These are phyloP conservation scores for Hydrotaea diabolus DNA, from an alignment of 2,888 invertebrate genomes.

Conservation along the genomic window DNA sequence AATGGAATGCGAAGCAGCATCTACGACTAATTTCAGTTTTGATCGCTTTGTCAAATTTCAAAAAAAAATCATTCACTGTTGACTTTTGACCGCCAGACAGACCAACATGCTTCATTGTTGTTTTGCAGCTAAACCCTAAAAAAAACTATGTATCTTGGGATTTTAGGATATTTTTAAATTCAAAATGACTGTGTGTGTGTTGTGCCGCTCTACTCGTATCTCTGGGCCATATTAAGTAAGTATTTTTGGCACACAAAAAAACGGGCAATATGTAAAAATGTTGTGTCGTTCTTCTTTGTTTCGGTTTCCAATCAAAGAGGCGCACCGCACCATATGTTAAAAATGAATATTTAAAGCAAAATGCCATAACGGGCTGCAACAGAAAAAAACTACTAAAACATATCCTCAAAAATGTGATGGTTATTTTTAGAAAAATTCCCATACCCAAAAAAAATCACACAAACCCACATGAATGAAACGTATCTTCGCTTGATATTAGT, in stretches of 20 bases:
- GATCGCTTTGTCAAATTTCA: too few relatives aligned
- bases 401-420: conserved; percentile 4
- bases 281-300: conserved; percentile 20
- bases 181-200: not conserved
- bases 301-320: conserved; percentile 49
- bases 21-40: too few relatives aligned
- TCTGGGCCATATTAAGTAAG: not conserved
- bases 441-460: conserved; percentile 20
- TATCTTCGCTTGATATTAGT: not conserved
- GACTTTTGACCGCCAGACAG: conserved; percentile 26
- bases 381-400: not conserved
- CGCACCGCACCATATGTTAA: conserved; percentile 57
- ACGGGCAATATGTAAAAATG: conserved; percentile 17
- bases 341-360: conserved; percentile 53
- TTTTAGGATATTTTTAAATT: conserved; percentile 22
- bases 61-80: not conserved
- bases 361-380: not conserved
- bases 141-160: not conserved
- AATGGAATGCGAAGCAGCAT: too few relatives aligned
- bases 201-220: not conserved
- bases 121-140: not conserved
- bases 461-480: not conserved
- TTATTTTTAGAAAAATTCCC: conserved; percentile 55
- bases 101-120: not conserved
- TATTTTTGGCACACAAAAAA: conserved; percentile 33